Percentiles rank a stretch among this genome's conserved stretches.
phyloP scores from a whole-genome alignment of 2,113 vertebrate genomes.

The Vidua macroura region DNA sequence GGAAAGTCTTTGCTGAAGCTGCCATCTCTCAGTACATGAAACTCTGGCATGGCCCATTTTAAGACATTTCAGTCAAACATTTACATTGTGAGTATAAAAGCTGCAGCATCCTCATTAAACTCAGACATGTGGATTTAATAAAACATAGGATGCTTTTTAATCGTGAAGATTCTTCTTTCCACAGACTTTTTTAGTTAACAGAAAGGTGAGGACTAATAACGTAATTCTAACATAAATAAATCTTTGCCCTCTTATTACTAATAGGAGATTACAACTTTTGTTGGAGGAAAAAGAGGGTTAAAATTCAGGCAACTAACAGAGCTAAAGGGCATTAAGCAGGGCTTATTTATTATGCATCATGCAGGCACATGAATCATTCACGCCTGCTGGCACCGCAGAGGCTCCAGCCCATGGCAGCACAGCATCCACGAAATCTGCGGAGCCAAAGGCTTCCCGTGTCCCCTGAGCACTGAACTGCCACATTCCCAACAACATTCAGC shows the following conservation, averaged over 20 bases:
- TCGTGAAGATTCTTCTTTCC: background rate
- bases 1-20: background rate
- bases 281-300: conserved; percentile 5
- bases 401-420: background rate
- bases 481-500: background rate
- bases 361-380: conserved; percentile 58
- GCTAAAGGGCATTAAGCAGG: conserved; percentile 1
- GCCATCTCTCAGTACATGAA: background rate
- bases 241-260: background rate
- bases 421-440: background rate
- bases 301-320: background rate
- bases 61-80: background rate
- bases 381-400: background rate
- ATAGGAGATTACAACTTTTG: background rate
- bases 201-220: background rate
- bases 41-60: background rate
- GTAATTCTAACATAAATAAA: background rate
- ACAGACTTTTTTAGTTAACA: background rate
- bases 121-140: background rate
- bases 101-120: conserved; percentile 8
- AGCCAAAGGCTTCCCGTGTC: background rate
- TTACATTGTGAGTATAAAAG: background rate
- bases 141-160: background rate
- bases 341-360: conserved; percentile 55
- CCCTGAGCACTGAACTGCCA: background rate